Evolutionary conservation across 2,888 invertebrate genomes (phyloP), one percentile per base, ranked within the genome.

Genomic region (Drosophila histrio): DNA sequence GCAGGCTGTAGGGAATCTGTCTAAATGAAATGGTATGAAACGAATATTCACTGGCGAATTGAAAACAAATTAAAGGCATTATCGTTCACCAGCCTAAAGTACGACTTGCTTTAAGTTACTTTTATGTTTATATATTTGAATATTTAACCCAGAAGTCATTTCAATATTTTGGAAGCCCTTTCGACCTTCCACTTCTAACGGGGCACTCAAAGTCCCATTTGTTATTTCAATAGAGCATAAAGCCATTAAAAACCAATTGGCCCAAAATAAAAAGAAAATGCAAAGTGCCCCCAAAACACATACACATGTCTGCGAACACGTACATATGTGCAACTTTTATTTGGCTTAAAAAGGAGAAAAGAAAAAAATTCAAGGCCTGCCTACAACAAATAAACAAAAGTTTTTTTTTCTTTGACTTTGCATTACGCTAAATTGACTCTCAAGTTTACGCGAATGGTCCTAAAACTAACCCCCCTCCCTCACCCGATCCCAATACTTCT

Each of bases 201-300:
- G 15, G 30, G 26, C 58, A 38, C 58, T 69, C 57, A 56, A 66
- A 66, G 36, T 41, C 38, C 52, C 54, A 61, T 66, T 78, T 84
- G 64, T 72, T 84, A 52, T 80, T 56, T 44, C 54, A 73, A 52
- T 47, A 39, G 47, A 73, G 61, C 70, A 69, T 61, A 62, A 69
- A 73, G 68, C 79, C 85, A 81, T 85, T 85, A 81, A 85, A 81
- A 71, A 79, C 81, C 85, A 87, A 87, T 82, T 85, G 85, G 85
- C 60, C 49, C 46, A 38, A 24, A 44, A n/a, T n/a, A 57, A 44
- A 63, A 64, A 28, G 32, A 52, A 26, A 67, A 78, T 66, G 62
- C 66, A 77, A 79, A 81, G 79, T 72, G 67, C 41, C 59, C 44
- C 36, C n/a, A 30, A 26, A 24, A n/a, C 5, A 46, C 24, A 24